Evolutionary conservation across 2,888 invertebrate species (phyloP), one percentile per base, ranked within the genome.

Genomic region (Phytoseiulus persimilis): DNA sequence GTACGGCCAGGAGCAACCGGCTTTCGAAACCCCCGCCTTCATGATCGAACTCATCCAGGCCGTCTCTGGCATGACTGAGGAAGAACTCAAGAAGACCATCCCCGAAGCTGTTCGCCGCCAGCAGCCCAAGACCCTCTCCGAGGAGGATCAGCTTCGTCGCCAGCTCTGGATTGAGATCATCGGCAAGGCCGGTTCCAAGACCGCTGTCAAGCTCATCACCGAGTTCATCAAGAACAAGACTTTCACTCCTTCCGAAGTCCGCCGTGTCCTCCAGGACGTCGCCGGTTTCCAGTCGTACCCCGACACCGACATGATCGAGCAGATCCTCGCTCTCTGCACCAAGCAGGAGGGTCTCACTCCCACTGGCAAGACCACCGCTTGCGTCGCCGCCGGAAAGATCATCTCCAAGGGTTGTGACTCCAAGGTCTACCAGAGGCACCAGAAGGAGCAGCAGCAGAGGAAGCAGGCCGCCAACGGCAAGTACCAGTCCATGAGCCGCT

Each of bases 271-370:
- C 31, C 87, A 87, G 18, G 87, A 87, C 87, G 18, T 87, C 87
- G 87, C 87, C 33, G 87, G 39, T 14, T 87, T 87, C 87, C 87
- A 87, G 31, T 87, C 87, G 0, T 87, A 87, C 33, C 87, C 87
- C 87, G 87, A 87, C 87, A 87, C 33, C 87, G 87, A 87, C 33
- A 87, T 87, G 87, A 87, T 87, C 87, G 87, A 87, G 33, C 32
- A 87, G 39, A 18, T 32, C 6, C 87, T 87, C 45, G 87, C 31
- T 45, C 87, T 87, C 45, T 87, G 87, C 33, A 31, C 45, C 45
- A 11, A 87, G 18, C 6, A 31, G 9, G 39, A 87, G n/a, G 87
- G 87, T 87, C 87, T 87, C 33, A 32, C 87, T 23, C 28, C 32
- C 87, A 87, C 87, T 33, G 87, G 32, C 33, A 87, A 32, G 87